Percentiles rank a stretch among this genome's conserved stretches.
Evolutionary conservation across 2,113 vertebrate genomes (phyloP).

Genomic region (Narcine bancroftii): DNA sequence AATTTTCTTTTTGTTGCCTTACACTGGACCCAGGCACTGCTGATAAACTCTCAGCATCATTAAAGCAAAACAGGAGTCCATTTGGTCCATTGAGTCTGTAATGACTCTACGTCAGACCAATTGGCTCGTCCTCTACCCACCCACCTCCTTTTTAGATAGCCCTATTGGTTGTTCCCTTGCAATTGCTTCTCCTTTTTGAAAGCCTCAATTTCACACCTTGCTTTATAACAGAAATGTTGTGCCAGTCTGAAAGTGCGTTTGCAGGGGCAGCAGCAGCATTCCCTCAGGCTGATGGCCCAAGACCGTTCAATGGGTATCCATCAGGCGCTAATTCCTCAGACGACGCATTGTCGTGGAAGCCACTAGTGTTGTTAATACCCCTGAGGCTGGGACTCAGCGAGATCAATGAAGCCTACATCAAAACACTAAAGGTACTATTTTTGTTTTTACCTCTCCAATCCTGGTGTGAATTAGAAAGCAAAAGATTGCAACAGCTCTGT

Average conservation of each 20-base stretch:
- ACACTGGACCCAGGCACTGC: no score
- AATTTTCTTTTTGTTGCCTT: no score
- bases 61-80: no score
- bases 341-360: conserved; percentile 68
- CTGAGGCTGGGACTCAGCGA: conserved; percentile 90
- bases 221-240: conserved; percentile 65
- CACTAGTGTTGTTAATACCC: conserved; percentile 89
- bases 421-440: conserved; percentile 80
- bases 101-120: no score
- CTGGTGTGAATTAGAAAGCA: not conserved
- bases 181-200: conserved; percentile 34
- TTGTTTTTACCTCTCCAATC: no score
- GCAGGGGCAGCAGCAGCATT: conserved; percentile 52
- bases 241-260: conserved; percentile 59
- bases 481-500: not conserved
- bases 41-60: no score
- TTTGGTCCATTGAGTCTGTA: not conserved
- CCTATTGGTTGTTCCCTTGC: conserved; percentile 38
- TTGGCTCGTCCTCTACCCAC: no score
- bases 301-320: conserved; percentile 67
- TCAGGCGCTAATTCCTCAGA: conserved; percentile 52
- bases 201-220: conserved; percentile 11
- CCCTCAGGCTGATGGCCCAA: conserved; percentile 42
- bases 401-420: conserved; percentile 92
- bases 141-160: no score